These are phyloP conservation scores for Lycocerus yunnanus DNA, from an alignment of 2,888 invertebrate species.

Conservation along the genomic window DNA sequence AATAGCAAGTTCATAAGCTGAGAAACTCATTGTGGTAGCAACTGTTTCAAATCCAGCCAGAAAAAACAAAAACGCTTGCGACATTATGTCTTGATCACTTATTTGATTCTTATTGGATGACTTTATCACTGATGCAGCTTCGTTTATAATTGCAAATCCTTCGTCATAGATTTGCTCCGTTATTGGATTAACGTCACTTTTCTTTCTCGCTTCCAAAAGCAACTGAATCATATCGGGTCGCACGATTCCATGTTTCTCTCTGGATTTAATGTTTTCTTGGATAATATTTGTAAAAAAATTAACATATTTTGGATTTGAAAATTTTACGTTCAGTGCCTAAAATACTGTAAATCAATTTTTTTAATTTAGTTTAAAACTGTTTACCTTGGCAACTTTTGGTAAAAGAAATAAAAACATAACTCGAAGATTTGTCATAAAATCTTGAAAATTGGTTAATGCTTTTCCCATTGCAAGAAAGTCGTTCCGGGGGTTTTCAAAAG, in stretches of 20 bases:
- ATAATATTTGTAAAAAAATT: constrained; percentile 41
- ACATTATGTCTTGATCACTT: constrained; percentile 58
- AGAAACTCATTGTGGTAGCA: constrained; percentile 57
- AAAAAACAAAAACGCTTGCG: constrained; percentile 62
- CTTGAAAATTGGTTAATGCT: neutral
- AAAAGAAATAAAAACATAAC: neutral
- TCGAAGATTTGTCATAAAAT: neutral
- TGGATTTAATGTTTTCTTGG: constrained; percentile 36
- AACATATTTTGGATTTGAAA: neutral
- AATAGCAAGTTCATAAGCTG: constrained; percentile 62
- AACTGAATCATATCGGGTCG: constrained; percentile 53
- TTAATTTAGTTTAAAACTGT: too few species aligned
- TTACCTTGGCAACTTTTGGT: neutral
- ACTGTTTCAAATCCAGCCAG: constrained; percentile 60
- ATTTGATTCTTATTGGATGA: constrained; percentile 17
- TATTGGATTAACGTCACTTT: constrained; percentile 29
- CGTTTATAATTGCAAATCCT: neutral
- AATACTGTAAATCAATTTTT: too few species aligned
- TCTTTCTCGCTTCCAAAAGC: constrained; percentile 46
- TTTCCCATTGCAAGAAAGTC: neutral
- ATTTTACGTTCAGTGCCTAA: neutral
- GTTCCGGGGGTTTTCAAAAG: neutral
- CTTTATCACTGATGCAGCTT: neutral
- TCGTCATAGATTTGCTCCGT: neutral
- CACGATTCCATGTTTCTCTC: constrained; percentile 43